Conservation (phyloP, 2,113 vertebrate species). For the Poicephalus gulielmi region DNA sequence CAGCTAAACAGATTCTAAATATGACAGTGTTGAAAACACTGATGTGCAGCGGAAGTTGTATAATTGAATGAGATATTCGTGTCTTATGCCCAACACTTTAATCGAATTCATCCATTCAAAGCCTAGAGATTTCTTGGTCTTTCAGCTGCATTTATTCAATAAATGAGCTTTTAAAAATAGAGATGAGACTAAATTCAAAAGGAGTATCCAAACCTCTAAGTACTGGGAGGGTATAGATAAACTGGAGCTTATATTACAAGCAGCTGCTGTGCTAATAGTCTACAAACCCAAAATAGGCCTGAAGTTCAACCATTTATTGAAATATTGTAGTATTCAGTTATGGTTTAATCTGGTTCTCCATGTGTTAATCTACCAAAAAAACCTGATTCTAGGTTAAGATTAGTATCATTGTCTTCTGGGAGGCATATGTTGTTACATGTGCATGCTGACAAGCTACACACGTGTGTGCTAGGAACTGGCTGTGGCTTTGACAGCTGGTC, state of each 20-base stretch:
- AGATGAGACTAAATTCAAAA: slow-evolving; percentile 36
- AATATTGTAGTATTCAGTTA: neutral
- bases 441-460: neutral
- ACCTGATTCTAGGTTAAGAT: neutral
- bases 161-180: slow-evolving; percentile 54
- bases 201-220: slow-evolving; percentile 8
- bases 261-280: slow-evolving; percentile 1
- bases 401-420: slow-evolving; percentile 12
- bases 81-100: slow-evolving; percentile 56
- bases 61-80: slow-evolving; percentile 53
- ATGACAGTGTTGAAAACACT: slow-evolving; percentile 59
- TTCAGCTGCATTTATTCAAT: slow-evolving; percentile 19
- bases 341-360: neutral
- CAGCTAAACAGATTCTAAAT: slow-evolving; percentile 65
- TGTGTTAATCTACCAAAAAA: slow-evolving; percentile 42
- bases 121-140: slow-evolving; percentile 42
- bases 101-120: slow-evolving; percentile 62
- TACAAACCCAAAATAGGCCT: neutral
- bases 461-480: neutral
- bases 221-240: neutral
- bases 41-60: slow-evolving; percentile 41
- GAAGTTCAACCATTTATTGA: neutral
- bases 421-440: slow-evolving; percentile 13
- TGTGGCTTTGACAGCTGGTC: slow-evolving; percentile 44
- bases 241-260: neutral